phyloP scores from a whole-genome alignment of 2,797 vertebrate genomes.

The Bufotes viridis region DNA sequence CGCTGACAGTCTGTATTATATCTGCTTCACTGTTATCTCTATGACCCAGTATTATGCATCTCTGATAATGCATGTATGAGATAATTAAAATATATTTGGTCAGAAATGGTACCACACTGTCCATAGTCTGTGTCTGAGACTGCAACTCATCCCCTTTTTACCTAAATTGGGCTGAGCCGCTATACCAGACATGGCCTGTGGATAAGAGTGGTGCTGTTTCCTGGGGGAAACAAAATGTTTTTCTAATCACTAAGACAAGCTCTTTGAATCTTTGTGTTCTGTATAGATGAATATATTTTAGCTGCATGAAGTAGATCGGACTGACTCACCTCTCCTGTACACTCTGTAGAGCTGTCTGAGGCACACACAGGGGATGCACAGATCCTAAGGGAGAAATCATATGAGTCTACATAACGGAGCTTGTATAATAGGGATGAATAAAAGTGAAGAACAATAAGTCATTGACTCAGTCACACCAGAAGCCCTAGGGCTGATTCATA shows the following conservation, averaged over 20 bases:
- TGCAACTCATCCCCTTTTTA: too few species aligned
- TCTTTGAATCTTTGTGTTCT: too few species aligned
- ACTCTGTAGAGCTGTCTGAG: slow-evolving; percentile 61
- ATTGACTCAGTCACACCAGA: not conserved
- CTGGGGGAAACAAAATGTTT: too few species aligned
- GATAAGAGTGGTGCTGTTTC: not conserved
- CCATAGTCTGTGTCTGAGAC: too few species aligned
- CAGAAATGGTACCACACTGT: too few species aligned
- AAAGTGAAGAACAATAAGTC: not conserved
- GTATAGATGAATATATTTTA: not conserved
- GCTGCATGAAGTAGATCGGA: not conserved
- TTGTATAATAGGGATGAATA: not conserved
- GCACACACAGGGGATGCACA: slow-evolving; percentile 63
- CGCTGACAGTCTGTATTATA: too few species aligned
- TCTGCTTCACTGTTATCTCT: too few species aligned
- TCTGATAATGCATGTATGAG: not conserved
- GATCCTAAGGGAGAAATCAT: slow-evolving; percentile 48
- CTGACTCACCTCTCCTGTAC: slow-evolving; percentile 59
- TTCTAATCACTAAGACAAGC: too few species aligned
- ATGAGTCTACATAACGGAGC: too few species aligned
- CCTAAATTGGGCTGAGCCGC: not conserved
- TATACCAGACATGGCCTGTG: not conserved
- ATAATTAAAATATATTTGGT: too few species aligned
- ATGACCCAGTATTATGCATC: not conserved
- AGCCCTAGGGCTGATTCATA: too few species aligned